Base-by-base conservation (phyloP, 1,140 invertebrate species). In the Eufriesea mexicana region DNA sequence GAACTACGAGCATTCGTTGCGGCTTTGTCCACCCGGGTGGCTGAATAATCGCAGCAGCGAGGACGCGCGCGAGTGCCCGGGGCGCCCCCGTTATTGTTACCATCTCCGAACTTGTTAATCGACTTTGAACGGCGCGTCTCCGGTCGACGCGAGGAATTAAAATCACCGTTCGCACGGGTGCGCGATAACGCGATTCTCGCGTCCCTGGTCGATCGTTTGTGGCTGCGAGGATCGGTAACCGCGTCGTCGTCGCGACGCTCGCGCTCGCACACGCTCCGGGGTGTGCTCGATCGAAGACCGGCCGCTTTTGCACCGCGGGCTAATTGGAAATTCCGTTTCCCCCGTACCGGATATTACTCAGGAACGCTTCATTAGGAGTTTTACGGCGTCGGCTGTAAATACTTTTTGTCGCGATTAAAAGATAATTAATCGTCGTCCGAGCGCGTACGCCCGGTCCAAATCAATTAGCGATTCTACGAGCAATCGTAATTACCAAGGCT, bases 121-220 rank as follows among this genome's bases (percentile, higher is more conserved):
- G 88, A 89, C 86, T 89, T 89, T 75, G 81, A 83, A 78, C 84
- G 75, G 64, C 70, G 76, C 78, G 78, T 73, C 84, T 84, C 73
- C 73, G 86, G 73, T 87, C 62, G 71, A 72, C 28, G 78, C 89
- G 83, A 89, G 85, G 80, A 89, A 89, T 89, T 86, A 87, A 89
- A 89, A 89, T 89, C 88, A 89, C 75, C 74, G 83, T 84, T 87
- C 79, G 87, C 80, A 67, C 85, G 81, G 35, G 68, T 57, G 77
- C 84, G 70, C 79, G 86, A 89, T 89, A 89, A 89, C 85, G 70
- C 75, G 86, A 81, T 89, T 88, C 86, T 88, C 81, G 71, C 62
- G 77, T 83, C 73, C 88, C 87, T 77, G 78, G 79, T 76, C 64
- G 42, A 47, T 72, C 51, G 70, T 82, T 0, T 45, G 74, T 16